Conservation (phyloP, 2,888 invertebrate species). For the Isotomurus palustris region DNA sequence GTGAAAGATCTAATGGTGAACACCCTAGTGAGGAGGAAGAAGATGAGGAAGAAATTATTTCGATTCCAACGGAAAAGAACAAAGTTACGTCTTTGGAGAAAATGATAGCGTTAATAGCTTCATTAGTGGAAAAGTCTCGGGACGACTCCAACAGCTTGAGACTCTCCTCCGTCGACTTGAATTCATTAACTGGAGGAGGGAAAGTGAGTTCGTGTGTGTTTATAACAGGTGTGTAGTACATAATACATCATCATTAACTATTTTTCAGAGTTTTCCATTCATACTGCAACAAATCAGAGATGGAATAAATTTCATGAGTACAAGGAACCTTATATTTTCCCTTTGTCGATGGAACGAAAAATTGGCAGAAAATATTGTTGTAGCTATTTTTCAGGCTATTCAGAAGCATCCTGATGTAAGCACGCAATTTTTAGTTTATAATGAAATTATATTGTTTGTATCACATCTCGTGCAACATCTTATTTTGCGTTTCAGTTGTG, state of each 20-base stretch:
- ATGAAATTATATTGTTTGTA: conserved; percentile 16
- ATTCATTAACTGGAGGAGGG: conserved; percentile 71
- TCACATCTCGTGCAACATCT: conserved; percentile 33
- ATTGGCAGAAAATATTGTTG: conserved; percentile 79
- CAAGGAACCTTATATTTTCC: conserved; percentile 84
- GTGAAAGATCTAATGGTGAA: conserved; percentile 50
- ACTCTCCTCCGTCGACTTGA: conserved; percentile 71
- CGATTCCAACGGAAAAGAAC: conserved; percentile 67
- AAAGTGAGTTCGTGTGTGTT: conserved; percentile 57
- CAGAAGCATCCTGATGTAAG: conserved; percentile 81
- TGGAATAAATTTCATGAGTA: conserved; percentile 85
- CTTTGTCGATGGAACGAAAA: conserved; percentile 86
- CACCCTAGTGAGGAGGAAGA: conserved; percentile 66
- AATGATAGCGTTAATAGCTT: conserved; percentile 87
- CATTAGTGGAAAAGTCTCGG: conserved; percentile 80
- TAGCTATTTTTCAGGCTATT: conserved; percentile 85
- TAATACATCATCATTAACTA: not conserved
- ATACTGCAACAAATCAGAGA: conserved; percentile 92
- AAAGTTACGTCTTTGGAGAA: conserved; percentile 88
- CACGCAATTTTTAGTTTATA: no score
- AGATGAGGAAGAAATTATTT: conserved; percentile 63
- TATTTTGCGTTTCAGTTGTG: conserved; percentile 59
- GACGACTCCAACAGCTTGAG: conserved; percentile 64
- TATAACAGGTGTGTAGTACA: not conserved
- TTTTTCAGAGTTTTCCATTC: conserved; percentile 77